These are phyloP conservation scores for Synergus umbraculus DNA, from an alignment of 2,888 invertebrate species.

Conservation along the genomic window DNA sequence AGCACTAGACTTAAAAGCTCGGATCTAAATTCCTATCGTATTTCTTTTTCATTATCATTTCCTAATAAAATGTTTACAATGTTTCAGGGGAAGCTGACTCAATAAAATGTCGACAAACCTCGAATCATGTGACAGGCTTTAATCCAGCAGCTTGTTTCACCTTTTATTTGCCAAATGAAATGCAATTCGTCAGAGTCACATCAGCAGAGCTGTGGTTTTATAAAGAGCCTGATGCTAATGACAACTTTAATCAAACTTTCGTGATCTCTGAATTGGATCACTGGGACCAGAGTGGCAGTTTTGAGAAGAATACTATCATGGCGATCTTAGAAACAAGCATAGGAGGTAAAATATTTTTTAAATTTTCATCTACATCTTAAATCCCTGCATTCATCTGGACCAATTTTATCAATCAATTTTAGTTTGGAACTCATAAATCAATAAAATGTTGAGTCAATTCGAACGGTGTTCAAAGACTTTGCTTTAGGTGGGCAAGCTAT, in stretches of 20 bases:
- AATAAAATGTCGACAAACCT: slow-evolving; percentile 72
- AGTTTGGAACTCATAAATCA: neutral
- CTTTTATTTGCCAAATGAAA: slow-evolving; percentile 87
- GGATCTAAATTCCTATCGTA: neutral
- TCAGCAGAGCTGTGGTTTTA: slow-evolving; percentile 90
- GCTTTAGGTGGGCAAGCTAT: slow-evolving; percentile 42
- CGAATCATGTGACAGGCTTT: slow-evolving; percentile 73
- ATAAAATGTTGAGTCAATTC: slow-evolving; percentile 44
- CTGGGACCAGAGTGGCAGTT: slow-evolving; percentile 83
- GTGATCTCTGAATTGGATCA: slow-evolving; percentile 89
- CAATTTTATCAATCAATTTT: neutral
- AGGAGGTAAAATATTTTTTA: slow-evolving; percentile 77
- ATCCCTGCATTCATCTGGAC: neutral
- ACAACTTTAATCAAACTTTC: slow-evolving; percentile 86
- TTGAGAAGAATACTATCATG: slow-evolving; percentile 88
- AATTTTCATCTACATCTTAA: too few relatives aligned
- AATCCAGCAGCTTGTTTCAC: slow-evolving; percentile 86
- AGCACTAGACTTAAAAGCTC: neutral
- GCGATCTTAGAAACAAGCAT: slow-evolving; percentile 88
- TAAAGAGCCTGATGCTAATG: slow-evolving; percentile 83
- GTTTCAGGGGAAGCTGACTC: slow-evolving; percentile 79
- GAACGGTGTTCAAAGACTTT: slow-evolving; percentile 21
- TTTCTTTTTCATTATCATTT: neutral
- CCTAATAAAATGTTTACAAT: slow-evolving; percentile 11
- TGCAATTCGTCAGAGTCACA: slow-evolving; percentile 86